These are phyloP conservation scores for Drosophila recens DNA, from an alignment of 2,888 invertebrate species.

Conservation along the genomic window DNA sequence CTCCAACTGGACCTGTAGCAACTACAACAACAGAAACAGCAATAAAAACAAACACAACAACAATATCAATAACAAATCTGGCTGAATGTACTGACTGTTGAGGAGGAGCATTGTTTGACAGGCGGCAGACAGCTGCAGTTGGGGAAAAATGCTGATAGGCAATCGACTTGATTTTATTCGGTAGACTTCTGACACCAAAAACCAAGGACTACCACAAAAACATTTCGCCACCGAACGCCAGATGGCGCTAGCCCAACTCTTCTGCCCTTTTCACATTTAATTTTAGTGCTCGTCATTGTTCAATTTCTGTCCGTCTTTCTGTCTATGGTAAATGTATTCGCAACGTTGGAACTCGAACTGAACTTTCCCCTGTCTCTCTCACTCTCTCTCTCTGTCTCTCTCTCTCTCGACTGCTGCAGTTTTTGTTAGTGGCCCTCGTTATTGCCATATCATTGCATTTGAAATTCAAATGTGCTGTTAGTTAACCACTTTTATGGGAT, in stretches of 20 bases:
- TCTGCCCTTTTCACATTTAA: constrained; percentile 55
- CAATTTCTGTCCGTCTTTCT: constrained; percentile 31
- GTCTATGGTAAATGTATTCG: not conserved
- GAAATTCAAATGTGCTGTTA: constrained; percentile 69
- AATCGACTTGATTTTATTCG: constrained; percentile 72
- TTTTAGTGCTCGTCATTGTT: constrained; percentile 63
- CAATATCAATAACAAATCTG: constrained; percentile 25
- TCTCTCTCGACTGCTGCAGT: constrained; percentile 4
- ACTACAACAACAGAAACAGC: constrained; percentile 2
- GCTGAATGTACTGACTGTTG: not conserved
- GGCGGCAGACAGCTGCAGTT: constrained; percentile 69
- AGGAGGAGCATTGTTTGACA: constrained; percentile 49
- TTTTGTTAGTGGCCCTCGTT: constrained; percentile 39
- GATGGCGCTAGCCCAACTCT: constrained; percentile 49
- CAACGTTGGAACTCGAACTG: constrained; percentile 6
- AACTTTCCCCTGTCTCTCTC: not conserved
- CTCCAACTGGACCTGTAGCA: not conserved
- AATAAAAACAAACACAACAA: constrained; percentile 15
- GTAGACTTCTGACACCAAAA: constrained; percentile 36
- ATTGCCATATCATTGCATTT: constrained; percentile 64
- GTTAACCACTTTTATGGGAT: constrained; percentile 60
- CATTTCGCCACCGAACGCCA: constrained; percentile 21
- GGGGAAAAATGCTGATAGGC: constrained; percentile 72
- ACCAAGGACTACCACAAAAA: constrained; percentile 4
- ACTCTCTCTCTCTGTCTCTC: not conserved